Base-by-base conservation (phyloP, 2,113 vertebrate species). In the Dunckerocampus dactyliophorus region DNA sequence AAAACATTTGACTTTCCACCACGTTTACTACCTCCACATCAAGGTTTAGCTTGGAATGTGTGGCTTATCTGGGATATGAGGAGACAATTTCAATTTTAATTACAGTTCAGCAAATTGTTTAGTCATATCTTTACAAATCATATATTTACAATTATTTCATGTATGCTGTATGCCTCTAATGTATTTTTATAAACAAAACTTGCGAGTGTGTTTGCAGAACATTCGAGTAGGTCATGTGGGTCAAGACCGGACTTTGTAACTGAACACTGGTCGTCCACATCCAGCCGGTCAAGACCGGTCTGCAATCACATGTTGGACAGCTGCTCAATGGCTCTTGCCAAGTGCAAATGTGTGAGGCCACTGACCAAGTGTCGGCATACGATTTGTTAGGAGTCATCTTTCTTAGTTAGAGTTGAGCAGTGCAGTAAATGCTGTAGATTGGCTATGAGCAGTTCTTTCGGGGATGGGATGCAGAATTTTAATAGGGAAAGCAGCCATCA, bases 401-500 rank as follows among this genome's bases (percentile, higher is more conserved):
- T 21, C 43, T 68, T 56, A 65, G 64, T 72, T 68, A 22, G 22
- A 58, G 59, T 22, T 58, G 11, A 71, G 47, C 69, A 28, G 21
- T 42, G 47, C 63, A 79, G 58, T 54, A 71, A 76, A 78, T 72
- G 58, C 51, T 6, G 31, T 6, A 19, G 53, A 71, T 67, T 53
- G 75, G 75, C 65, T 59, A 0, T 22, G 24, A 50, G 67, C 34
- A 53, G 42, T 63, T 22, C 64, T n/a, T 65, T 65, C 46, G 39
- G n/a, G 24, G 65, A 47, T 15, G 3, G 16, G 42, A 15, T 56
- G 51, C 37, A 8, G 37, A 69, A 69, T 74, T 77, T 54, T 34
- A 19, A 62, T 72, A 13, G 72, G 76, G 70, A 64, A 5, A 71
- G 71, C 71, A 58, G 24, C 62, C 67, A 82, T 82, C 59, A 79